Evolutionary conservation across 2,888 invertebrate species (phyloP).

Genomic region (Orgyia antiqua): DNA sequence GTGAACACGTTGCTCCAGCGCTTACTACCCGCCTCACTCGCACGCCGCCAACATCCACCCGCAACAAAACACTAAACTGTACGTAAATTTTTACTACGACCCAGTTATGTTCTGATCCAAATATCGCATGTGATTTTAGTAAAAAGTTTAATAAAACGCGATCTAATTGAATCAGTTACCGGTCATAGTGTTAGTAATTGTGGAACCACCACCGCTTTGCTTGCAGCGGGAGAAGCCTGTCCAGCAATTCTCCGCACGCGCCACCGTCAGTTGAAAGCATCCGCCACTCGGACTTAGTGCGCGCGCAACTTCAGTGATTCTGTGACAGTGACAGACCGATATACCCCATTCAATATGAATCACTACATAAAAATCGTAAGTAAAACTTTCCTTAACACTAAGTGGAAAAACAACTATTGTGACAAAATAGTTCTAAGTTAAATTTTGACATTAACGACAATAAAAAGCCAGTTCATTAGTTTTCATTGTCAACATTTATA

Average conservation of each 20-base stretch:
- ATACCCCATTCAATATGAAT: constrained; percentile 46
- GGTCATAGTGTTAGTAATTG: constrained; percentile 36
- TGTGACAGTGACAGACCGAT: constrained; percentile 52
- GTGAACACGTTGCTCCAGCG: constrained; percentile 50
- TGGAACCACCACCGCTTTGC: constrained; percentile 58
- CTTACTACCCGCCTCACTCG: constrained; percentile 62
- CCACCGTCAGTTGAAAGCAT: constrained; percentile 50
- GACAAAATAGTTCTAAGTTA: not conserved
- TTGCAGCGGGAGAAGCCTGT: constrained; percentile 55
- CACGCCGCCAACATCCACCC: constrained; percentile 58
- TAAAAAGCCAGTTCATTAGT: not conserved
- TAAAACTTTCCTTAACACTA: constrained; percentile 18
- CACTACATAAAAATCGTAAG: constrained; percentile 66
- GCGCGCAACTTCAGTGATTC: constrained; percentile 50
- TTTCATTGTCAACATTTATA: constrained; percentile 1
- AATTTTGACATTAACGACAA: too few species aligned
- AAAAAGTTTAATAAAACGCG: constrained; percentile 33
- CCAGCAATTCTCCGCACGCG: constrained; percentile 33
- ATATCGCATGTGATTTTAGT: constrained; percentile 12
- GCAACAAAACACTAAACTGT: constrained; percentile 37
- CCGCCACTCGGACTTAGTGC: constrained; percentile 43
- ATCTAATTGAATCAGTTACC: constrained; percentile 31
- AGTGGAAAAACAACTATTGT: not conserved
- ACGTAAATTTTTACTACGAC: constrained; percentile 41
- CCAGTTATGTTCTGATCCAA: constrained; percentile 31